A percentile compares a stretch with the other conserved stretches of the same genome.
These are phyloP conservation scores for Panurus biarmicus DNA, from an alignment of 2,113 vertebrate species.

Conservation along the genomic window DNA sequence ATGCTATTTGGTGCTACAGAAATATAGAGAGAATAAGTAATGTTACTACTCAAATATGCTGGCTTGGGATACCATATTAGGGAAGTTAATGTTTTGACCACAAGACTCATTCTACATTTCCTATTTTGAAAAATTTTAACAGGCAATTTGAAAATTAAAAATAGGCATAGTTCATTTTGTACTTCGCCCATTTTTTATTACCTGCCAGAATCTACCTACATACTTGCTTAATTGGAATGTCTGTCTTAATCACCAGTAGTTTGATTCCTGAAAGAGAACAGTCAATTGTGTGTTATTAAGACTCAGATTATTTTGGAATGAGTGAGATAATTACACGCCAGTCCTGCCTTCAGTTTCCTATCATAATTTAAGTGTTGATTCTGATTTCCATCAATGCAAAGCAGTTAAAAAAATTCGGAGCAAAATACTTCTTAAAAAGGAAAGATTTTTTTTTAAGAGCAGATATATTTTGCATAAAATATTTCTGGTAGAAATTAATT, in stretches of 20 bases:
- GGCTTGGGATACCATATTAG: background rate
- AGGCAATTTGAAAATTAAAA: constrained; percentile 13
- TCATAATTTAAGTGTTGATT: background rate
- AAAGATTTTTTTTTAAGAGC: background rate
- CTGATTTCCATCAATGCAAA: background rate
- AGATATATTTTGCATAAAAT: background rate
- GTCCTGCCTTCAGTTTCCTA: background rate
- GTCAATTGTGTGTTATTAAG: background rate
- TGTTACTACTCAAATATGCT: background rate
- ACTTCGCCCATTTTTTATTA: background rate
- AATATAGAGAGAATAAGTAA: background rate
- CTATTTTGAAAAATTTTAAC: background rate
- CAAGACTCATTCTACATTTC: background rate
- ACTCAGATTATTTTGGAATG: constrained; percentile 3
- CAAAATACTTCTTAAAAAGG: background rate
- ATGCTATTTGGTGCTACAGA: background rate
- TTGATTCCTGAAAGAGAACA: background rate
- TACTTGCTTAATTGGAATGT: background rate
- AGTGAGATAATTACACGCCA: background rate
- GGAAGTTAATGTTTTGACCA: constrained; percentile 14
- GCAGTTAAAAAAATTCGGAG: background rate
- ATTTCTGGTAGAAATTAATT: background rate
- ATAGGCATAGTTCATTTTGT: background rate
- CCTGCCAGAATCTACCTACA: background rate
- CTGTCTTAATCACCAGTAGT: background rate